Percentiles rank a stretch among this genome's conserved stretches.
These are phyloP conservation scores for Batillaria attramentaria DNA, from an alignment of 1,140 invertebrate species.

Conservation along the genomic window DNA sequence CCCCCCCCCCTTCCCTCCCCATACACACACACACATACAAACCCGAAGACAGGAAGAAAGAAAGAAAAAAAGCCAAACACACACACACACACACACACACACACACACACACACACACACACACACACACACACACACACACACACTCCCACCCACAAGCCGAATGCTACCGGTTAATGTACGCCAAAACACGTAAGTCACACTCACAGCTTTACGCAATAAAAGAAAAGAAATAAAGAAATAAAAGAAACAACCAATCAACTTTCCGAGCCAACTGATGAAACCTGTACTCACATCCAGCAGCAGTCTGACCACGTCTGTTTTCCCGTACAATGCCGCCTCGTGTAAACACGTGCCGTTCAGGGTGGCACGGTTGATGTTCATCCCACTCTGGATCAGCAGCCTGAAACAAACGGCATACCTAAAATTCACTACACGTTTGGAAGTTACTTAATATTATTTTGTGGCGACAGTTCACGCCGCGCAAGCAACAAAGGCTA, in stretches of 20 bases:
- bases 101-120: not conserved
- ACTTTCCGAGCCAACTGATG: no score
- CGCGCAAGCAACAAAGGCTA: no score
- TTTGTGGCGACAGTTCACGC: no score
- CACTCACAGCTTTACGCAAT: not conserved
- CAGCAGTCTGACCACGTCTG: conserved; percentile 71
- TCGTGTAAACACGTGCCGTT: conserved; percentile 72
- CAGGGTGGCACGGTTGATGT: conserved; percentile 70
- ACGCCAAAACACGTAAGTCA: no score
- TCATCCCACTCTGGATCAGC: conserved; percentile 70
- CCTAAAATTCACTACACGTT: no score
- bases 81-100: not conserved
- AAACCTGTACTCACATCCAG: conserved; percentile 70
- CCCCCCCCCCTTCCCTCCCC: no score
- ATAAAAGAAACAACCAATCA: not conserved
- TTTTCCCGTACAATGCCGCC: conserved; percentile 72
- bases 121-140: not conserved
- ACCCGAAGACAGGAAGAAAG: not conserved
- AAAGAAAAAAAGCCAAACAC: not conserved
- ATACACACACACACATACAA: not conserved
- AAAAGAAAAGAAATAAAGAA: not conserved
- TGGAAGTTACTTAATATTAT: no score
- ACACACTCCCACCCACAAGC: not conserved
- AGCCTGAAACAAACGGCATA: conserved; percentile 65
- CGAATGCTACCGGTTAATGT: no score